A percentile compares a stretch with the other conserved stretches of the same genome.
phyloP scores from a whole-genome alignment of 2,797 vertebrate species.

The Cephalopachus bancanus region DNA sequence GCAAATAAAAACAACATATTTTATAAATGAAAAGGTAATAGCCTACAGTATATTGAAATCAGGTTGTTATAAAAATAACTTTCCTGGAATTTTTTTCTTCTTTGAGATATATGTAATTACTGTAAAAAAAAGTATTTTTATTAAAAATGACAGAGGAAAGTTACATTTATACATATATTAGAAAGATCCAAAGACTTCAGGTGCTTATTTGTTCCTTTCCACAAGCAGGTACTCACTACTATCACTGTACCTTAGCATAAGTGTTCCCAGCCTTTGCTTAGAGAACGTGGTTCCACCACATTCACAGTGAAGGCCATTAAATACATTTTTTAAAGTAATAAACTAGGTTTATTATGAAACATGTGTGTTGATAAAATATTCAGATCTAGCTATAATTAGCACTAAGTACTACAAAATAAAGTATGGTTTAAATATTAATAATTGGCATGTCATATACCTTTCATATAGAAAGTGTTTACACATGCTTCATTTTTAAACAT shows the following conservation, averaged over 20 bases:
- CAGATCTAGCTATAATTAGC: slow-evolving; percentile 77
- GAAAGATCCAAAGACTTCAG: slow-evolving; percentile 73
- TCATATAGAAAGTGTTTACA: slow-evolving; percentile 63
- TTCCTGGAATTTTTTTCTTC: slow-evolving; percentile 32
- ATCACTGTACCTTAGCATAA: slow-evolving; percentile 75
- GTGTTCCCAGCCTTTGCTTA: slow-evolving; percentile 78
- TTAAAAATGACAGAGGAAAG: slow-evolving; percentile 40
- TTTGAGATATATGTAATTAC: slow-evolving; percentile 31
- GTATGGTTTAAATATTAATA: slow-evolving; percentile 80
- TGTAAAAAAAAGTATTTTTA: slow-evolving; percentile 51
- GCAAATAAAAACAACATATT: neutral
- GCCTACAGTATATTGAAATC: neutral
- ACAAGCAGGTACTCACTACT: slow-evolving; percentile 70
- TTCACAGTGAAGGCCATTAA: slow-evolving; percentile 83
- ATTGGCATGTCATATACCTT: slow-evolving; percentile 54
- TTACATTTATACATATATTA: slow-evolving; percentile 63
- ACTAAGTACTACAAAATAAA: slow-evolving; percentile 79
- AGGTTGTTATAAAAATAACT: slow-evolving; percentile 13
- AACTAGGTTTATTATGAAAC: slow-evolving; percentile 65
- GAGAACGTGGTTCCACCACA: slow-evolving; percentile 81
- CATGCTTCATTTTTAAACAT: slow-evolving; percentile 68
- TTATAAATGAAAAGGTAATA: neutral
- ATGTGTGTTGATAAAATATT: slow-evolving; percentile 79
- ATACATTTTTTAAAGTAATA: slow-evolving; percentile 62
- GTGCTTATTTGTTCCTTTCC: slow-evolving; percentile 63